Base-by-base conservation (phyloP, 2,113 vertebrate genomes). In the Aspidoscelis tigris region DNA sequence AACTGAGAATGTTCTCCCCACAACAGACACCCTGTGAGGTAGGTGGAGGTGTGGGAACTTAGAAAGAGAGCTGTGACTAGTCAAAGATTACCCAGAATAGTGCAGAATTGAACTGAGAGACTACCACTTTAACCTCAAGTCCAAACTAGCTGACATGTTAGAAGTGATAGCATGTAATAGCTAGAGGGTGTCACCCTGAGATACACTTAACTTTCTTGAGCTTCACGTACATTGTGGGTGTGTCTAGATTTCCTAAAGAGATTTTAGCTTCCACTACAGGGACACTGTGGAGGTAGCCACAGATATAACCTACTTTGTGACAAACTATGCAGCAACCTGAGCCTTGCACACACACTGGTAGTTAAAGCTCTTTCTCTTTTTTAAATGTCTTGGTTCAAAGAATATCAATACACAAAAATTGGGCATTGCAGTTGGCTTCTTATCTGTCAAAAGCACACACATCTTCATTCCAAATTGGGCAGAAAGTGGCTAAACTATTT, bases 381-480 rank as follows among this genome's bases (percentile, higher is more conserved):
- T 9, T 5, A 53, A 58, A 80, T 3, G 43, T 82, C 73, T 80
- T 26, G 22, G 77, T 18, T 33, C 79, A 81, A 88, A 76, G 53
- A 20, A 68, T 73, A 61, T 16, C 64, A 55, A 53, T 39, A 58
- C 12, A 14, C 43, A 81, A 68, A 58, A 0, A 0, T 72, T 91
- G 89, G 39, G 39, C 84, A 0, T 39, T 78, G 70, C 81, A 86
- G 7, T n/a, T 79, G 47, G 44, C 61, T 66, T 82, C 70, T 78
- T 78, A 79, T 74, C 70, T 14, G 75, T 87, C 64, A 87, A 72
- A 9, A 76, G 72, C 44, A 39, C 41, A 22, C 3, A 76, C 20
- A 72, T 78, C 41, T 86, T 76, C 80, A 71, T 50, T 86, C 81
- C 53, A 86, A 88, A 89, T 75, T 64, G 0, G 2, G 80, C 68